Conservation (phyloP, 2,113 vertebrate species). For the Microcebus lehilahytsara region DNA sequence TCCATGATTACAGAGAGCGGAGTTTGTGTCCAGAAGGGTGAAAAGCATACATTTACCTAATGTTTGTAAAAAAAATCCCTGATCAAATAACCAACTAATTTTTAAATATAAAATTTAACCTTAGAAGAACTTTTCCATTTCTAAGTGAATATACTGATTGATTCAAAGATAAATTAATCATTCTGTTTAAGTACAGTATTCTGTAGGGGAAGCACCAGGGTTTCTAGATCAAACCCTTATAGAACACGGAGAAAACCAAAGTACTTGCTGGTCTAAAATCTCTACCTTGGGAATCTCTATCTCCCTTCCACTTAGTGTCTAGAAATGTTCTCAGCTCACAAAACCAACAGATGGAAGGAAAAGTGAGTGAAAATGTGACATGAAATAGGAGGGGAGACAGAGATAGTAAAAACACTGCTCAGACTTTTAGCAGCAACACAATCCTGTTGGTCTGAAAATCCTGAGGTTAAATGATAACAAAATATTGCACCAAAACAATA, state of each 20-base stretch:
- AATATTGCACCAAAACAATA: constrained; percentile 85
- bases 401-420: constrained; percentile 50
- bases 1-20: constrained; percentile 1
- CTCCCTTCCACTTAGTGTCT: background rate
- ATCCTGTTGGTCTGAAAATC: constrained; percentile 75
- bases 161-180: constrained; percentile 48
- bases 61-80: constrained; percentile 78
- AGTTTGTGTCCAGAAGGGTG: constrained; percentile 29
- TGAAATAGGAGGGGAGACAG: background rate
- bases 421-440: constrained; percentile 77
- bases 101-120: constrained; percentile 57
- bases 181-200: constrained; percentile 14
- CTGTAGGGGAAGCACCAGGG: constrained; percentile 69
- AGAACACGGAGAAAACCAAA: constrained; percentile 57
- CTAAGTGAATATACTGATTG: constrained; percentile 60
- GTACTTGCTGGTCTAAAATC: constrained; percentile 18
- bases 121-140: constrained; percentile 25
- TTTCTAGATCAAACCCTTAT: constrained; percentile 65
- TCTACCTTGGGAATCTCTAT: background rate
- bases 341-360: background rate
- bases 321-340: background rate
- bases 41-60: constrained; percentile 14
- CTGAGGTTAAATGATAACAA: constrained; percentile 81
- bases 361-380: background rate
- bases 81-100: constrained; percentile 58